Evolutionary conservation across 2,113 vertebrate genomes (phyloP).

Genomic region (Peromyscus polionotus): DNA sequence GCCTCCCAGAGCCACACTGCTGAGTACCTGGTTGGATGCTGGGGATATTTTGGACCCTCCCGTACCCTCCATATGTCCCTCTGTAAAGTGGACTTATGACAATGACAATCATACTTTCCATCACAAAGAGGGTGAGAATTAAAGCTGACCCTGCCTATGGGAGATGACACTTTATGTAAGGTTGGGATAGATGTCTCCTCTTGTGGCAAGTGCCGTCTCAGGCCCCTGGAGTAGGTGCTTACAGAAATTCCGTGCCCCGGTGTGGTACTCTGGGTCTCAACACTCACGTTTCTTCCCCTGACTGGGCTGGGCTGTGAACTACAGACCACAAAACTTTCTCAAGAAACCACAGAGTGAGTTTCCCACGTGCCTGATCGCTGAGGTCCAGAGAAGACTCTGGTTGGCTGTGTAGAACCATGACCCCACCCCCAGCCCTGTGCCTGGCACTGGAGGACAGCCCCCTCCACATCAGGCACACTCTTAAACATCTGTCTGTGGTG

Average conservation of each 20-base stretch:
- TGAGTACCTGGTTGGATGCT: not conserved
- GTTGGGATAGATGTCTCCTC: rapidly evolving
- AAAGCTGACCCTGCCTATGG: rapidly evolving
- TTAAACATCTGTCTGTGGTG: constrained; percentile 79
- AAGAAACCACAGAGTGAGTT: not conserved
- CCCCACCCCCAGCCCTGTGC: not conserved
- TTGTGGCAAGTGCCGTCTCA: rapidly evolving
- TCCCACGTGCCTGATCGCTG: not conserved
- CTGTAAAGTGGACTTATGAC: not conserved
- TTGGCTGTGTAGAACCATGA: not conserved
- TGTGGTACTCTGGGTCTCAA: not conserved
- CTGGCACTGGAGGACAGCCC: constrained; percentile 36
- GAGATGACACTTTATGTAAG: not conserved
- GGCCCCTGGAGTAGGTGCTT: rapidly evolving
- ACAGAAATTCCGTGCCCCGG: not conserved
- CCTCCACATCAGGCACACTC: constrained; percentile 49
- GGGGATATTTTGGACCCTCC: not conserved
- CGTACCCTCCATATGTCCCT: not conserved
- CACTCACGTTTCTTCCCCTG: not conserved
- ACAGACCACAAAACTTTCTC: not conserved
- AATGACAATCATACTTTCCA: not conserved
- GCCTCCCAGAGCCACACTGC: too few relatives aligned
- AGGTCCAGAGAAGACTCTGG: not conserved
- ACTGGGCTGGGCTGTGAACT: not conserved
- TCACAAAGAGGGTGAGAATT: not conserved